A percentile compares a stretch with the other conserved stretches of the same genome.
Evolutionary conservation across 1,140 invertebrate genomes (phyloP).

Genomic region (Heliconius hermathena): DNA sequence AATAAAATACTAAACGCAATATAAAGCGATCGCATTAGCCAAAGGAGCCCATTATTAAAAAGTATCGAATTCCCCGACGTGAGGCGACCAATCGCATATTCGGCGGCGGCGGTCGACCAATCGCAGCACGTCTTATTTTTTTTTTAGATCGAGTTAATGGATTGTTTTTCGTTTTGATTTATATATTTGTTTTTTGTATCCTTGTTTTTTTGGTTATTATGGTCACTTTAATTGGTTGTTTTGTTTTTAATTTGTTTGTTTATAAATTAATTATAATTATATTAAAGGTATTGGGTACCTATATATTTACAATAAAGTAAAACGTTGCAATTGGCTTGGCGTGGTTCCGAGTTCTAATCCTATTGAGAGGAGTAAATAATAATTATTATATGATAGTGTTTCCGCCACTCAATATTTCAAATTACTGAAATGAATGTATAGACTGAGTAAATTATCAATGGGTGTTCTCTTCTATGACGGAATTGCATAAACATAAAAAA

Average conservation of each 20-base stretch:
- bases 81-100: conserved; percentile 60
- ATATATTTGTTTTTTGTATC: conserved; percentile 65
- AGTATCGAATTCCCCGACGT: conserved; percentile 77
- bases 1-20: conserved; percentile 78
- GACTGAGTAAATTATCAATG: no score
- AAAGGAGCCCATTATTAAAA: conserved; percentile 81
- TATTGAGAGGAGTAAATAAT: no score
- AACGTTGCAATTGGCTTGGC: no score
- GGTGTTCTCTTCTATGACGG: neutral
- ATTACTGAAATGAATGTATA: no score
- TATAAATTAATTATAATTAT: no score
- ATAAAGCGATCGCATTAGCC: conserved; percentile 78
- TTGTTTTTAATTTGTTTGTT: neutral
- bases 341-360: no score
- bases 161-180: conserved; percentile 80
- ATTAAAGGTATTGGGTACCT: no score
- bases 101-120: conserved; percentile 58
- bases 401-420: no score
- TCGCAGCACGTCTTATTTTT: conserved; percentile 61
- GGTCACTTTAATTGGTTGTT: neutral
- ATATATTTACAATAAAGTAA: no score
- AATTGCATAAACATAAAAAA: neutral
- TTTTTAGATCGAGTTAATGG: conserved; percentile 76
- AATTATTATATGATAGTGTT: no score
- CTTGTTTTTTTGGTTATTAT: conserved; percentile 37